Conservation (phyloP, 2,797 vertebrate genomes). For the Sandelia bainsii region DNA sequence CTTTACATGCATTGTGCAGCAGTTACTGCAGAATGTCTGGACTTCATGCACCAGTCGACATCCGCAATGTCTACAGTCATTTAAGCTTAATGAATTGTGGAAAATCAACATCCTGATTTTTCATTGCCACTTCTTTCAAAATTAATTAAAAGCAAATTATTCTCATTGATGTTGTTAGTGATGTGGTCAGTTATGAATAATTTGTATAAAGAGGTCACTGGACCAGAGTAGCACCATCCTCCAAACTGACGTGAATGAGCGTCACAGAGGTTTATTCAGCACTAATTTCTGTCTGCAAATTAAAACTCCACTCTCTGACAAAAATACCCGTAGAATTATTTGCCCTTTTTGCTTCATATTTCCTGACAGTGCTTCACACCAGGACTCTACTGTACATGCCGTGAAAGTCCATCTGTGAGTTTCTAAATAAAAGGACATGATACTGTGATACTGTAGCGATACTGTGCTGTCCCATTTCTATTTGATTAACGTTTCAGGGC, state of each 20-base stretch:
- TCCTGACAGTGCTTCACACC: background rate
- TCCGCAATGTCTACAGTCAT: background rate
- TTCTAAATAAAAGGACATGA: conserved; percentile 27
- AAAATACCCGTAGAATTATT: background rate
- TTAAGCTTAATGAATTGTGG: conserved; percentile 8
- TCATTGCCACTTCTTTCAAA: background rate
- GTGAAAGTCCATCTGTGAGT: conserved; percentile 26
- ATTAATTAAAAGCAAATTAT: conserved; percentile 18
- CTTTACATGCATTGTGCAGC: too few relatives aligned
- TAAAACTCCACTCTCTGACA: background rate
- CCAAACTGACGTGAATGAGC: background rate
- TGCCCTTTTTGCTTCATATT: background rate
- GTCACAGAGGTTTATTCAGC: background rate
- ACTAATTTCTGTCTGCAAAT: background rate
- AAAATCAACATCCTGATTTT: background rate
- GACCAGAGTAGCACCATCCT: background rate
- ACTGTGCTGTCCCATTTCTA: conserved; percentile 30
- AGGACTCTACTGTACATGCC: conserved; percentile 15
- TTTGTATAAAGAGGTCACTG: background rate
- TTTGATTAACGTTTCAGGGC: conserved; percentile 53
- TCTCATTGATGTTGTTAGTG: conserved; percentile 3
- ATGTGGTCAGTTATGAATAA: conserved; percentile 8
- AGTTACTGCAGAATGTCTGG: too few relatives aligned
- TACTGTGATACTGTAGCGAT: conserved; percentile 3
- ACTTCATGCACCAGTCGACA: background rate